Evolutionary conservation across 2,888 invertebrate genomes (phyloP).

Genomic region (Sinodicranocentrus sp.): DNA sequence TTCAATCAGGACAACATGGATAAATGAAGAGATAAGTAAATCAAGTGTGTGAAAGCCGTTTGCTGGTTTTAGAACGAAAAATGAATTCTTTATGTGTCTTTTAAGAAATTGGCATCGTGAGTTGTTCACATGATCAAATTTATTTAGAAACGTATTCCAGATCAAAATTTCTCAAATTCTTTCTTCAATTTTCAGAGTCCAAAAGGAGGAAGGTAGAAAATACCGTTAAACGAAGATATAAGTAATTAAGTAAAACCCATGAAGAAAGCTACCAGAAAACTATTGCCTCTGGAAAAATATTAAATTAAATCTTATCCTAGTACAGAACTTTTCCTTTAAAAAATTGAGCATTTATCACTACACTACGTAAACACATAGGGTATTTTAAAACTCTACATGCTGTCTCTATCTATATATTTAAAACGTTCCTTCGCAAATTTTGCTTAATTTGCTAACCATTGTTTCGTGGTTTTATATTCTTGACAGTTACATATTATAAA

Average conservation of each 20-base stretch:
- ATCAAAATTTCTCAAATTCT: not conserved
- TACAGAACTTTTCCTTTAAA: too few relatives aligned
- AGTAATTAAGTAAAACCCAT: not conserved
- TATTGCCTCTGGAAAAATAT: too few relatives aligned
- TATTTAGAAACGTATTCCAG: not conserved
- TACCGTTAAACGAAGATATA: slow-evolving; percentile 31
- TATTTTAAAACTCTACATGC: not conserved
- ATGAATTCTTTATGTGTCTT: too few relatives aligned
- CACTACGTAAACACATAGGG: slow-evolving; percentile 11
- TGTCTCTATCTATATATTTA: not conserved
- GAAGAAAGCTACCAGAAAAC: not conserved
- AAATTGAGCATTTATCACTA: too few relatives aligned
- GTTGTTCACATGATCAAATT: not conserved
- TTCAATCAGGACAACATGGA: too few relatives aligned
- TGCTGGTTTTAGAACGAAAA: too few relatives aligned
- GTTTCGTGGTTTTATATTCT: slow-evolving; percentile 46
- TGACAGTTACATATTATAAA: slow-evolving; percentile 19
- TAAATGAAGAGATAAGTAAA: too few relatives aligned
- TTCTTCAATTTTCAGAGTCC: slow-evolving; percentile 54
- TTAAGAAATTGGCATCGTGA: slow-evolving; percentile 27
- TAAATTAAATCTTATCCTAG: too few relatives aligned
- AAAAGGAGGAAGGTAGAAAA: slow-evolving; percentile 54
- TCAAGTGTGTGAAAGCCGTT: too few relatives aligned
- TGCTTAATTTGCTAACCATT: slow-evolving; percentile 35
- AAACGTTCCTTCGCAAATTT: too few relatives aligned